Conservation (phyloP, 2,113 vertebrate species). For the Telmatochromis brachygnathus region DNA sequence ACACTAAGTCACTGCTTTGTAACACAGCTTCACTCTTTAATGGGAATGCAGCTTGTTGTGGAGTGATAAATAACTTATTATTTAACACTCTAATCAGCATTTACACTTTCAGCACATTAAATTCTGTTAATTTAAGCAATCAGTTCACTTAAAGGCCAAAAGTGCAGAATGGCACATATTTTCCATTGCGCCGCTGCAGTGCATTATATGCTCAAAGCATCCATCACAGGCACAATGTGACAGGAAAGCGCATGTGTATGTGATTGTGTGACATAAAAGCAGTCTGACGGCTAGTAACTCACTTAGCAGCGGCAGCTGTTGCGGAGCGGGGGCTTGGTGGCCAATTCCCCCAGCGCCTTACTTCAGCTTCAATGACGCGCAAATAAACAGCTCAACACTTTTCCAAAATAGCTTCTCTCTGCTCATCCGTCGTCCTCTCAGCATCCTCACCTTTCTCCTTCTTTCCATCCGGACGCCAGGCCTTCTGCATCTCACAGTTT, state of each 20-base stretch:
- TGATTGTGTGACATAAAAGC: slow-evolving; percentile 68
- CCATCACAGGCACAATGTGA: slow-evolving; percentile 92
- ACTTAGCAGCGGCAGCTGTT: slow-evolving; percentile 99
- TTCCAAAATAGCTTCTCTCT: slow-evolving; percentile 79
- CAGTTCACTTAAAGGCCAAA: slow-evolving; percentile 96
- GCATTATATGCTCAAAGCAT: slow-evolving; percentile 89
- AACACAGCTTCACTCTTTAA: slow-evolving; percentile 95
- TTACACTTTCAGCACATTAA: slow-evolving; percentile 96
- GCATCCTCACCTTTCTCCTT: slow-evolving; percentile 27
- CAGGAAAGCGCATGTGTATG: slow-evolving; percentile 82
- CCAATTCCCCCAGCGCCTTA: slow-evolving; percentile 98
- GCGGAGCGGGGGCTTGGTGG: slow-evolving; percentile 86
- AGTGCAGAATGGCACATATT: slow-evolving; percentile 86
- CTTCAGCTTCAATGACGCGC: slow-evolving; percentile 98
- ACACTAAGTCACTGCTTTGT: slow-evolving; percentile 91
- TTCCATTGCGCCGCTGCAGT: slow-evolving; percentile 69
- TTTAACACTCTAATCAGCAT: slow-evolving; percentile 99
- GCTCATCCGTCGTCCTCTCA: slow-evolving; percentile 37
- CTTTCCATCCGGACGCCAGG: slow-evolving; percentile 25
- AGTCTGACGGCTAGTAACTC: slow-evolving; percentile 98
- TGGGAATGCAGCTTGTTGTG: slow-evolving; percentile 92
- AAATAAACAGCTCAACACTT: slow-evolving; percentile 89
- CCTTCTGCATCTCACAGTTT: neutral
- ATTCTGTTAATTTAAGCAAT: slow-evolving; percentile 96
- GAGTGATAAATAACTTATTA: slow-evolving; percentile 99